Base-by-base conservation (phyloP, 2,797 vertebrate genomes). In the Acestrorhynchus altus region DNA sequence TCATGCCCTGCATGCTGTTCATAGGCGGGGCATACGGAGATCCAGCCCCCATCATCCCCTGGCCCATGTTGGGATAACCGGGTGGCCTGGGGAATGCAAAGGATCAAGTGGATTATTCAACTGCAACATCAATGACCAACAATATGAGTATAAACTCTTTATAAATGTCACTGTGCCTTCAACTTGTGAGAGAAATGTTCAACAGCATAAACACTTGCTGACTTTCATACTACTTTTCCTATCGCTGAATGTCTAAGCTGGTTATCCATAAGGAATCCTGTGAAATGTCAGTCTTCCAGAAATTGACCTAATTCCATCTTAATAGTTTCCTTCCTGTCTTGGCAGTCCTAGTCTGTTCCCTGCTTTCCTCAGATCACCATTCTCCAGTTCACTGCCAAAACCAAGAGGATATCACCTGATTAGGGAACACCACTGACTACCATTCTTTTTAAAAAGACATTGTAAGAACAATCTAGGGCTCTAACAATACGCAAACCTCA, bases 1-100 rank as follows among this genome's bases (percentile, higher is more conserved):
- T 98, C 95, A 98, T 98, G 70, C 95, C 94, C 63, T 97, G 95
- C 96, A 99, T 98, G 85, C 96, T 98, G 92, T 99, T 99, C 91
- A 99, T 96, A 74, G 95, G 95, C 75, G 96, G 96, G 52, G 94
- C 95, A 18, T 98, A 98, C 1, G 96, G 96, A 87, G 97, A 93
- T 66, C 96, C 96, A 78, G 95, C 89, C 92, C 94, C 97, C 94
- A 99, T 97, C 94, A 98, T 96, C 74, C 94, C 95, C 78, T 90
- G 97, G 35, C 95, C 94, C 95, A 98, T 96, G 92, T 94, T 96
- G 35, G 97, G 96, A 81, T 98, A 99, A 78, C 96, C 96, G 64
- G 97, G 95, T 72, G 96, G 96, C 88, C 98, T 99, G 10, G 69
- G 81, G 74, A 80, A 75, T 31, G 89, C 84, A 79, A 28, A 20